These are phyloP conservation scores for Lasioglossum pauxillum DNA, from an alignment of 2,888 invertebrate species.

Conservation along the genomic window DNA sequence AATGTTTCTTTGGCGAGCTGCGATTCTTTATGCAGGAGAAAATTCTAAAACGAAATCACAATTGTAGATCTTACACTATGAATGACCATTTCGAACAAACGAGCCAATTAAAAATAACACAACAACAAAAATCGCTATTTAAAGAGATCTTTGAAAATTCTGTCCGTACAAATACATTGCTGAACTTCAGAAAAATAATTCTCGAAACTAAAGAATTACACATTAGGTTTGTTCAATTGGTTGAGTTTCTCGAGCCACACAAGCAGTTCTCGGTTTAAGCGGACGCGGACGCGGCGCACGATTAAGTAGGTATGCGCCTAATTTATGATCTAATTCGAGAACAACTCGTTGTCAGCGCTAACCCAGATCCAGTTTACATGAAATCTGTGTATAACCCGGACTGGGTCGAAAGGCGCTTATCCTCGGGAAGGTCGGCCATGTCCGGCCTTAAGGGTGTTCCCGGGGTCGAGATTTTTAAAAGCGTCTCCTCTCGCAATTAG, in stretches of 20 bases:
- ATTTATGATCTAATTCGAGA: constrained; percentile 5
- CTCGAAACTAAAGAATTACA: not conserved
- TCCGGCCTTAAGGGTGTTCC: not conserved
- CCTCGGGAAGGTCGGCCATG: not conserved
- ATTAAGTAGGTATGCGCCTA: not conserved
- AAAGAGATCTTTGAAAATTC: no score
- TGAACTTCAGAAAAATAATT: no score
- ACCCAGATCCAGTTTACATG: constrained; percentile 6
- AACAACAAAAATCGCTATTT: no score
- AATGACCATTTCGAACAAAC: no score
- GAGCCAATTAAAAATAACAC: no score
- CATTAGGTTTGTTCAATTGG: not conserved
- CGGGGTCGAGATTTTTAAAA: constrained; percentile 42
- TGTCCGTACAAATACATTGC: no score
- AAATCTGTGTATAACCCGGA: not conserved
- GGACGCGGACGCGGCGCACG: not conserved
- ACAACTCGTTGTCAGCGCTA: not conserved
- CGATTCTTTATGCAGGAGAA: not conserved
- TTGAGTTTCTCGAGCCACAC: not conserved
- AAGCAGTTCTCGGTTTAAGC: not conserved
- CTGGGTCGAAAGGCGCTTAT: not conserved
- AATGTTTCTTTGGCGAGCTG: not conserved
- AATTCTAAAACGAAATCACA: no score
- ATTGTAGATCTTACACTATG: no score
- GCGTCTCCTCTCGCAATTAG: constrained; percentile 46